Conservation (phyloP, 2,888 invertebrate species). For the Drosophila neotestacea region DNA sequence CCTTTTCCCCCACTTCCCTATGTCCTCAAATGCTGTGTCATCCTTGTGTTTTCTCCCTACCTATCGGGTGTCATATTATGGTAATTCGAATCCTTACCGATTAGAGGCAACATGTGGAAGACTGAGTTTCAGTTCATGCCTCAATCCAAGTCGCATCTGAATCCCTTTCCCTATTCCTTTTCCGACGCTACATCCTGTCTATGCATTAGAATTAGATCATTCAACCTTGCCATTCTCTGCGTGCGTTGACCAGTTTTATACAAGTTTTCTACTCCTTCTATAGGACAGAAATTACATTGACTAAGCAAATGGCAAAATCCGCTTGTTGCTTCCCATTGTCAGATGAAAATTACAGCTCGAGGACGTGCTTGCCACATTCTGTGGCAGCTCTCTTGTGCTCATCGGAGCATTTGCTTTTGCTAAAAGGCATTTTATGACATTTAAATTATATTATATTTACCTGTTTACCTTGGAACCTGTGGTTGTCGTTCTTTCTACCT, state of each 20-base stretch:
- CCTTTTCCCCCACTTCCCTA: slow-evolving; percentile 3
- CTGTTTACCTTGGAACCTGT: slow-evolving; percentile 14
- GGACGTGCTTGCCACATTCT: slow-evolving; percentile 19
- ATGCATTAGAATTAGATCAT: slow-evolving; percentile 48
- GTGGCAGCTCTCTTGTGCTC: slow-evolving; percentile 4
- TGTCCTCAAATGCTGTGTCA: slow-evolving; percentile 17
- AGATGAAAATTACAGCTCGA: slow-evolving; percentile 35
- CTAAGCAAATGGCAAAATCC: slow-evolving; percentile 45
- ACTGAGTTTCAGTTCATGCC: slow-evolving; percentile 40
- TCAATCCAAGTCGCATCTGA: neutral
- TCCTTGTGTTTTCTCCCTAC: slow-evolving; percentile 23
- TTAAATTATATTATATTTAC: slow-evolving; percentile 54
- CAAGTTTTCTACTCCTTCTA: slow-evolving; percentile 1
- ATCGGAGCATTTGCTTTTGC: slow-evolving; percentile 26
- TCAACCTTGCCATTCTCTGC: slow-evolving; percentile 42
- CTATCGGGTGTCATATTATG: slow-evolving; percentile 74
- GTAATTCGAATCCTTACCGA: slow-evolving; percentile 77
- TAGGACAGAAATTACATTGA: slow-evolving; percentile 16
- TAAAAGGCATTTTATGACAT: slow-evolving; percentile 39
- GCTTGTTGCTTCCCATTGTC: slow-evolving; percentile 51
- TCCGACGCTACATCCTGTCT: slow-evolving; percentile 14
- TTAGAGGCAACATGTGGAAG: slow-evolving; percentile 75
- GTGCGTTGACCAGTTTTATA: slow-evolving; percentile 27
- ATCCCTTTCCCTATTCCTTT: neutral
- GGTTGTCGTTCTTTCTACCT: slow-evolving; percentile 1